Percentiles rank a stretch among this genome's conserved stretches.
Evolutionary conservation across 2,113 vertebrate species (phyloP).

Genomic region (Pedionomus torquatus): DNA sequence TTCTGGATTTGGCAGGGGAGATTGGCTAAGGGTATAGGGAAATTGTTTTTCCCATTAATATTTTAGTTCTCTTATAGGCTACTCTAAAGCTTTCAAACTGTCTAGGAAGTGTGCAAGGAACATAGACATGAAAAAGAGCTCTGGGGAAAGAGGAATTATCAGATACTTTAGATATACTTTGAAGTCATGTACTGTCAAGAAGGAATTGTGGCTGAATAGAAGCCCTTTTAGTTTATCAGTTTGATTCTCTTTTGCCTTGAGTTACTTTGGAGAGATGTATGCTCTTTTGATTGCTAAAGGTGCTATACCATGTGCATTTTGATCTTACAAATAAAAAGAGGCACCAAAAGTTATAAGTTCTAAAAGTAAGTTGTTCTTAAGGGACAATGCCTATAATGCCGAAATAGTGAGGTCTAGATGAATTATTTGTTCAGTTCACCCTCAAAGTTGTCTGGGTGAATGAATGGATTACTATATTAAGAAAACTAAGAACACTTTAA

Average conservation of each 20-base stretch:
- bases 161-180: not conserved
- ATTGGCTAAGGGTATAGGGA: not conserved
- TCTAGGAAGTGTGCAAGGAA: not conserved
- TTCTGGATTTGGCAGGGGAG: not conserved
- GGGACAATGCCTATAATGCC: not conserved
- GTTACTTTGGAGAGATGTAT: not conserved
- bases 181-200: not conserved
- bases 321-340: not conserved
- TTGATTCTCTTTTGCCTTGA: not conserved
- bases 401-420: not conserved
- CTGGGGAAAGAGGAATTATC: not conserved
- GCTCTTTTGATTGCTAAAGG: not conserved
- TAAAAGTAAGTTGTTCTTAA: not conserved
- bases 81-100: not conserved
- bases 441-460: not conserved
- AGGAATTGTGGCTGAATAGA: not conserved
- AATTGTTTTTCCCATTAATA: not conserved
- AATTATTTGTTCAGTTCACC: not conserved
- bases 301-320: not conserved
- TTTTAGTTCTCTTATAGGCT: not conserved
- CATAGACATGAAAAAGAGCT: not conserved
- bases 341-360: not conserved
- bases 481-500: not conserved
- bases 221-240: not conserved
- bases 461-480: not conserved